Evolutionary conservation across 2,113 vertebrate species (phyloP), one percentile per base, ranked within the genome.

Genomic region (Gobius niger): DNA sequence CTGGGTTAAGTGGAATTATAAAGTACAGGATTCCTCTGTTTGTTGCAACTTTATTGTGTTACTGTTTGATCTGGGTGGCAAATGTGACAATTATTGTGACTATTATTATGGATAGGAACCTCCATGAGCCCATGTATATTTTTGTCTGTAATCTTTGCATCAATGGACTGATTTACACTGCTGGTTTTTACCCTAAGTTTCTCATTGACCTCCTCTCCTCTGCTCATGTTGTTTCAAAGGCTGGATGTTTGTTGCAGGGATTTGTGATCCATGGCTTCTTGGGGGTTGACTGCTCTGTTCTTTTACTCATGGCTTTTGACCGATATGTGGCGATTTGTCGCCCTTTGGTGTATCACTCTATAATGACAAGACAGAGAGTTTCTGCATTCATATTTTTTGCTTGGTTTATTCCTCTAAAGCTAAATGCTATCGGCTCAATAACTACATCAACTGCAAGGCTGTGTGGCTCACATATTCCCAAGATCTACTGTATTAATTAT

Each of bases 91-190:
- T 87, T 57, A 78, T 80, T 63, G 40, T 75, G 7, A 65, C 53
- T 2, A 59, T 78, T 5, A 65, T 82, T 16, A 4, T 74, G 13
- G 75, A 86, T 19, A 78, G 53, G 77, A 78, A 4, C 8, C 76
- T 86, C 49, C 82, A 86, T 68, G 72, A 82, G 7, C 84, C 84
- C 44, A 86, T 86, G 84, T 82, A 83, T 34, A 75, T 86, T 42
- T n/a, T 77, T 34, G 52, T 84, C 0, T 82, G 82, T 52, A 80
- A 76, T 46, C 62, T 87, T 47, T 87, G 85, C 59, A 78, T 87
- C 7, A 86, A 80, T 62, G 72, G 47, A 47, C 75, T 87, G 7
- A 81, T 81, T 34, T 82, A 77, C 9, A 78, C 82, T 2, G 2
- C 63, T 9, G 85, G 77, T 0, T 84, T 87, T 72, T 87, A 75